These are phyloP conservation scores for Idaea dimidiata DNA, from an alignment of 2,888 invertebrate genomes.

Conservation along the genomic window DNA sequence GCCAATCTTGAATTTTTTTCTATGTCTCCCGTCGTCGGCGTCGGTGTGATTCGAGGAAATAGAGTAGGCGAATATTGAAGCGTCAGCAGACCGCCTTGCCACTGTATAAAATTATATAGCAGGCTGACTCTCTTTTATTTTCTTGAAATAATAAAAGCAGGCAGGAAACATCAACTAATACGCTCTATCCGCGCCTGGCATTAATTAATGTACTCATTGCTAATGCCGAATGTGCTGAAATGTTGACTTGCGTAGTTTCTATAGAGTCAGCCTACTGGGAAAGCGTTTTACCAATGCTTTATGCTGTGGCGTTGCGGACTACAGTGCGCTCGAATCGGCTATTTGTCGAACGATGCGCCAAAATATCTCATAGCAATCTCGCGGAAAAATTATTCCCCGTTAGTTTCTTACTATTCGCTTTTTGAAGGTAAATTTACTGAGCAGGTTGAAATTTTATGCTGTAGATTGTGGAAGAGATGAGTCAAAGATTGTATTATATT, in stretches of 20 bases:
- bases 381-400: slow-evolving; percentile 73
- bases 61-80: slow-evolving; percentile 60
- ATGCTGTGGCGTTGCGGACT: slow-evolving; percentile 48
- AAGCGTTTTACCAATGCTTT: no score
- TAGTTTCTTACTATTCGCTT: slow-evolving; percentile 70
- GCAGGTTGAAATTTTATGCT: slow-evolving; percentile 66
- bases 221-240: no score
- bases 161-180: no score
- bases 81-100: slow-evolving; percentile 63
- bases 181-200: no score
- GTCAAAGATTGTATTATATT: slow-evolving; percentile 71
- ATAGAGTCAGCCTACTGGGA: no score
- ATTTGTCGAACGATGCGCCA: slow-evolving; percentile 78
- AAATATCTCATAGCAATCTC: slow-evolving; percentile 75
- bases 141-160: no score
- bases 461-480: slow-evolving; percentile 63
- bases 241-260: no score
- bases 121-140: no score
- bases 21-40: slow-evolving; percentile 43
- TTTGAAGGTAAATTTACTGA: slow-evolving; percentile 71
- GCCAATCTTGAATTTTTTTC: slow-evolving; percentile 76
- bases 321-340: slow-evolving; percentile 50
- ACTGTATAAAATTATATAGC: no score
- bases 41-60: slow-evolving; percentile 33
- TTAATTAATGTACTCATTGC: no score